These are phyloP conservation scores for Tonatia bakeri DNA, from an alignment of 2,113 vertebrate genomes.

Conservation along the genomic window DNA sequence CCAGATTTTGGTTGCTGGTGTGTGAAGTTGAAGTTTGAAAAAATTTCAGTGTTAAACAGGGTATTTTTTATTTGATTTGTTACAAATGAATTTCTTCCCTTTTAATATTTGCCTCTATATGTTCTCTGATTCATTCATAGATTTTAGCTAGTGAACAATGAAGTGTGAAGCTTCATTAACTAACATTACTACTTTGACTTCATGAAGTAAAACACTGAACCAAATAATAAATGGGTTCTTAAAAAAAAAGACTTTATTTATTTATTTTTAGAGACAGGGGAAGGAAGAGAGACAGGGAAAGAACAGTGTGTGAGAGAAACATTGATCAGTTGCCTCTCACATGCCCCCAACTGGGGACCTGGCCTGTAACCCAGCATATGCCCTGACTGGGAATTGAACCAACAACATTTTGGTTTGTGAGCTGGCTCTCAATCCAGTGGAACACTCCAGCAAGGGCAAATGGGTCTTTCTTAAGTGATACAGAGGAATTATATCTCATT, in stretches of 20 bases:
- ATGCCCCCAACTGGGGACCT: too few species aligned
- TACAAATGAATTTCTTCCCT: neutral
- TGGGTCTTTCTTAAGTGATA: neutral
- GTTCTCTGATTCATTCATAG: neutral
- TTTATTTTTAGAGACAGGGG: too few species aligned
- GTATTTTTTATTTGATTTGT: neutral
- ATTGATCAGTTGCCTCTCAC: too few species aligned
- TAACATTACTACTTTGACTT: neutral
- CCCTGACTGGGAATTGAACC: too few species aligned
- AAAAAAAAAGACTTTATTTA: too few species aligned
- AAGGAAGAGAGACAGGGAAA: too few species aligned
- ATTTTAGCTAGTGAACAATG: neutral
- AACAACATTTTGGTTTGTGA: too few species aligned
- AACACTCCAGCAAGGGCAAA: neutral
- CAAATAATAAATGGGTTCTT: neutral
- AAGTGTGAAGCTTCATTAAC: neutral
- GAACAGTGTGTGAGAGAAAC: too few species aligned
- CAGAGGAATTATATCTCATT: neutral
- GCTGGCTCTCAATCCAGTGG: too few species aligned
- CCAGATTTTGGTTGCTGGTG: neutral
- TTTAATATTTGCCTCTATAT: neutral
- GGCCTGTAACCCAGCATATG: too few species aligned
- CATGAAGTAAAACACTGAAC: neutral
- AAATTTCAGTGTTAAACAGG: neutral
- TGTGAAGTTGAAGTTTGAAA: neutral